Conservation (phyloP, 2,113 vertebrate genomes). For the Helogale parvula region DNA sequence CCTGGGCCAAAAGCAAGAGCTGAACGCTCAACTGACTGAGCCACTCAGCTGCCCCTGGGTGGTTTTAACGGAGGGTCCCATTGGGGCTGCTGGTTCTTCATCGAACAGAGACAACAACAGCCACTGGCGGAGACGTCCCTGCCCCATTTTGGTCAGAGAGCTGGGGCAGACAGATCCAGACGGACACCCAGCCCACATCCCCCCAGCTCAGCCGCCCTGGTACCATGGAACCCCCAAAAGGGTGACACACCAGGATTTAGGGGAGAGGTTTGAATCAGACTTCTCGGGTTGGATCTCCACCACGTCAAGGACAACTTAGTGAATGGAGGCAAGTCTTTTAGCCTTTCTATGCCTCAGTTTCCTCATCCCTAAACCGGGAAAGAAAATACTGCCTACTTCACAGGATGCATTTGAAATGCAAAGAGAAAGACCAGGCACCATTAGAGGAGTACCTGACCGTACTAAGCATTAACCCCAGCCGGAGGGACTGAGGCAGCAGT, state of each 20-base stretch:
- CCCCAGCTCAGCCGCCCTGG: background rate
- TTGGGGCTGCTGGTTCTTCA: accelerated
- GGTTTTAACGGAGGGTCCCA: background rate
- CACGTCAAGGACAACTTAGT: background rate
- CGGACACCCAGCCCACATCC: background rate
- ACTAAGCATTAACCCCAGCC: no score
- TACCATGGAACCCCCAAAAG: accelerated
- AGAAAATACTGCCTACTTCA: background rate
- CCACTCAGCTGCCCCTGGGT: no score
- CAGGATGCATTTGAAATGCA: background rate
- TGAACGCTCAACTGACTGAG: no score
- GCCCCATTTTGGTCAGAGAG: background rate
- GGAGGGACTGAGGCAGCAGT: accelerated
- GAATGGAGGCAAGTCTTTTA: no score
- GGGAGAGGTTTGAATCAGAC: background rate
- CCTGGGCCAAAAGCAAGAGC: no score
- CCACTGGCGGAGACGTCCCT: accelerated
- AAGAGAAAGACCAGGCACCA: background rate
- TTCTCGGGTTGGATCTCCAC: background rate
- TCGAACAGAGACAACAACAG: background rate
- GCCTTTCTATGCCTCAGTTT: background rate
- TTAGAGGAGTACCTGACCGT: accelerated
- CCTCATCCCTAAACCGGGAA: background rate
- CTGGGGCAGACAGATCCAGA: background rate
- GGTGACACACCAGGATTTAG: accelerated